Conservation (phyloP, 2,888 invertebrate genomes). For the Plebejus anna region DNA sequence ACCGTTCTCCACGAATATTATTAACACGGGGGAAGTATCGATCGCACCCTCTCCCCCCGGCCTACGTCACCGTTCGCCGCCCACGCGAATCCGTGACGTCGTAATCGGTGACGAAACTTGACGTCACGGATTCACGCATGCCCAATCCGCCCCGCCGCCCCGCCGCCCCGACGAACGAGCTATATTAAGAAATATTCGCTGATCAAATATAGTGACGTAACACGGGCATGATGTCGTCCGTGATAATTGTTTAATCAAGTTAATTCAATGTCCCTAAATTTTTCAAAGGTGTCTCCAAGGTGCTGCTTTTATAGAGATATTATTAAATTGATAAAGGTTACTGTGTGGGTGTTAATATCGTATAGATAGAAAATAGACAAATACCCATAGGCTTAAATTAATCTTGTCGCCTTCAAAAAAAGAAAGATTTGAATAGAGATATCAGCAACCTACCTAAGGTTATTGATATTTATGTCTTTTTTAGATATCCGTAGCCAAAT, state of each 20-base stretch:
- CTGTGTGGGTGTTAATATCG: constrained; percentile 24
- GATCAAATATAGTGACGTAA: constrained; percentile 28
- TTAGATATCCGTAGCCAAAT: too few relatives aligned
- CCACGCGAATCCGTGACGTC: constrained; percentile 42
- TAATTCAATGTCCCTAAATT: constrained; percentile 23
- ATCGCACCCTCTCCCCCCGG: constrained; percentile 46
- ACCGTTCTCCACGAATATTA: constrained; percentile 58
- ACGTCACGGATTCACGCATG: constrained; percentile 64
- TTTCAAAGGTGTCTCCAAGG: constrained; percentile 24
- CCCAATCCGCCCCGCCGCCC: constrained; percentile 40
- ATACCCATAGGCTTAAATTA: neutral
- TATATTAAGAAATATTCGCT: constrained; percentile 22
- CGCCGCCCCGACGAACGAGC: constrained; percentile 16
- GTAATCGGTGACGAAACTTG: constrained; percentile 40
- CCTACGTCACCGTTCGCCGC: constrained; percentile 62
- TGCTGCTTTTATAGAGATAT: constrained; percentile 15
- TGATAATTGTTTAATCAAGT: constrained; percentile 28
- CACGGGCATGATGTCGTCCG: constrained; percentile 23
- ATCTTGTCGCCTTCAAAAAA: neutral
- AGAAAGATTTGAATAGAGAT: neutral
- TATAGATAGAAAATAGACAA: constrained; percentile 13
- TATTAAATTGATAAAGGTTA: constrained; percentile 28
- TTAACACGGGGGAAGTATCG: constrained; percentile 51
- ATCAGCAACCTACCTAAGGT: too few relatives aligned
- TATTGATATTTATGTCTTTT: too few relatives aligned